Base-by-base conservation (phyloP, 23 tunicate genomes). In the Clavelina lepadiformis region DNA sequence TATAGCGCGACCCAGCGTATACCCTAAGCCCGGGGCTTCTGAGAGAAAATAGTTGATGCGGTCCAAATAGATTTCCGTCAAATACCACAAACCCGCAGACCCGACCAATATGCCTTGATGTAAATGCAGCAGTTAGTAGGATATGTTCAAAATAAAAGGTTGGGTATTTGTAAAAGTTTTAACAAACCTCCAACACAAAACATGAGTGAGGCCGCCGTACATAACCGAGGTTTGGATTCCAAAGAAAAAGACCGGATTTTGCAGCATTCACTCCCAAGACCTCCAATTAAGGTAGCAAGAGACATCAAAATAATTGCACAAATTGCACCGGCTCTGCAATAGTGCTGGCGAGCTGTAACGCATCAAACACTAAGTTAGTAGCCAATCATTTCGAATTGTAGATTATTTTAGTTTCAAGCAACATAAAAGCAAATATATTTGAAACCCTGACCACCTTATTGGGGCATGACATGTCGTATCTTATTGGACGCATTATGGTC, bases 341-440 rank as follows among this genome's bases (percentile, higher is more conserved):
- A 70, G 27, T 79, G 85, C 32, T 70, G 75, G 7, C 85, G 68
- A 18, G 85, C 85, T 79, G 57, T n/a, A 67, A 41, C 51, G 20
- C 18, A 41, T 41, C 15, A 41, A 41, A 11, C 13, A 15, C 49
- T 11, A 11, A 11, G 49, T 41, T 11, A 11, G 49, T 11, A 15
- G 15, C 15, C 49, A 41, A 11, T 11, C 13, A 41, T 41, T 11
- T 41, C 49, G 15, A 11, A 11, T 11, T 15, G n/a, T n/a, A n/a
- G n/a, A n/a, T n/a, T n/a, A n/a, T n/a, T n/a, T n/a, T n/a, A n/a
- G n/a, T n/a, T n/a, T 41, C 13, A 8, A 8, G 13, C 11, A 41
- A 41, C 11, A 41, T 8, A 41, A 41, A 11, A 41, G 49, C n/a
- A n/a, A n/a, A n/a, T n/a, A 41, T n/a, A n/a, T n/a, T n/a, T n/a